Percentiles rank a stretch among this genome's conserved stretches.
Evolutionary conservation across 2,888 invertebrate genomes (phyloP).

Genomic region (Kryphioiulus occultus): DNA sequence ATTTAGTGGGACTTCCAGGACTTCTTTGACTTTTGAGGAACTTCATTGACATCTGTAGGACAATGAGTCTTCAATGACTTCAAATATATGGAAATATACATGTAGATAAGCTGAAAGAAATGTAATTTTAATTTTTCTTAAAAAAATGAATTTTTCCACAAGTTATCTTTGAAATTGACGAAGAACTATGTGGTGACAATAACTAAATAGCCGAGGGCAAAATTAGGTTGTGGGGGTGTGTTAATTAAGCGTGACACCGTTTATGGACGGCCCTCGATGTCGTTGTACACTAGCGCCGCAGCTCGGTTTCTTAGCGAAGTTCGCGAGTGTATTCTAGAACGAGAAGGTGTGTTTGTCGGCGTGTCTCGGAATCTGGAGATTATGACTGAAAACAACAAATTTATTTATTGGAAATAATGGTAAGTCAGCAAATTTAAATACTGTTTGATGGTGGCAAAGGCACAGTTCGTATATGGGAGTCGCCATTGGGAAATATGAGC

Average conservation of each 20-base stretch:
- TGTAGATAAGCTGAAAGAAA: no score
- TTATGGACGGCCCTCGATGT: background rate
- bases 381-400: background rate
- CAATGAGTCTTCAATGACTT: no score
- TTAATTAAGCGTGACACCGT: background rate
- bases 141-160: no score
- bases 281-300: background rate
- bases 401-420: slow-evolving; percentile 23
- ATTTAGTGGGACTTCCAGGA: no score
- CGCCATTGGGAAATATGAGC: background rate
- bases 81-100: no score
- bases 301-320: background rate
- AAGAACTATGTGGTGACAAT: no score
- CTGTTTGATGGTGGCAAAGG: background rate
- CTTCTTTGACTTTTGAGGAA: no score
- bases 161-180: no score
- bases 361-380: background rate
- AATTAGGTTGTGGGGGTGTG: background rate
- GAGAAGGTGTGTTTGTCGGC: background rate
- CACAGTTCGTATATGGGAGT: background rate
- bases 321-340: background rate
- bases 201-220: no score
- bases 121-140: no score
- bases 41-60: no score
- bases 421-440: background rate